These are phyloP conservation scores for Strongylocentrotus purpuratus DNA, from an alignment of 35 echinoderm and acorn worm species.

Conservation along the genomic window DNA sequence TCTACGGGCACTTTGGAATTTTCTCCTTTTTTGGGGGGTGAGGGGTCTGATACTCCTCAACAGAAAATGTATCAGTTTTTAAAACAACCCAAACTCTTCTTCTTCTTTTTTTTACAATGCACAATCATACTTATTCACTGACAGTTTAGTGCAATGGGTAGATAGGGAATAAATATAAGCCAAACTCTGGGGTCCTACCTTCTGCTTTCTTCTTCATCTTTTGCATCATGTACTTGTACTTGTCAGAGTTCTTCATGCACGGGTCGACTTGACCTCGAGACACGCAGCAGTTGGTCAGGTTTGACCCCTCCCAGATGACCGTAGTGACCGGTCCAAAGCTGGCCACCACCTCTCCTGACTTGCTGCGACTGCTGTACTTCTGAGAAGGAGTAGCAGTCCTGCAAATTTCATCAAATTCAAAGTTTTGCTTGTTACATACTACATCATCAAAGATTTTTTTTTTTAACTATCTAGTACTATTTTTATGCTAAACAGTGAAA, in stretches of 20 bases:
- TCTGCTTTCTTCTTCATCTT: constrained; percentile 88
- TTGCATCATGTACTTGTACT: constrained; percentile 97
- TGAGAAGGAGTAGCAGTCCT: constrained; percentile 86
- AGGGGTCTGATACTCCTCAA: too few relatives aligned
- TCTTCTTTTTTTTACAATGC: too few relatives aligned
- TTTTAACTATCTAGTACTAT: neutral
- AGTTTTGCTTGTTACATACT: too few relatives aligned
- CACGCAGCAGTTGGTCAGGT: constrained; percentile 52
- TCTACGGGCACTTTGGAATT: too few relatives aligned
- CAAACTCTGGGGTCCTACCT: constrained; percentile 37
- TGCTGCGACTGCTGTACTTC: constrained; percentile 79
- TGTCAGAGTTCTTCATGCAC: constrained; percentile 53
- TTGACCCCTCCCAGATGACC: constrained; percentile 68
- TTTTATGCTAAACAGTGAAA: neutral
- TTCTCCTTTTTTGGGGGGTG: too few relatives aligned
- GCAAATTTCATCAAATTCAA: neutral
- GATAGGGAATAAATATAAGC: too few relatives aligned
- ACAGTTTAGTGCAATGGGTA: too few relatives aligned
- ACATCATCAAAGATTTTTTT: neutral
- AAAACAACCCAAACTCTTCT: too few relatives aligned
- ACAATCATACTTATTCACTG: too few relatives aligned
- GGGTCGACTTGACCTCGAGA: constrained; percentile 11
- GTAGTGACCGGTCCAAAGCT: constrained; percentile 58
- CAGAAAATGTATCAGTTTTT: too few relatives aligned
- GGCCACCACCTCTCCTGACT: constrained; percentile 72